Percentiles rank a stretch among this genome's conserved stretches.
Conservation (phyloP, 2,113 vertebrate genomes). For the Philantomba maxwellii region DNA sequence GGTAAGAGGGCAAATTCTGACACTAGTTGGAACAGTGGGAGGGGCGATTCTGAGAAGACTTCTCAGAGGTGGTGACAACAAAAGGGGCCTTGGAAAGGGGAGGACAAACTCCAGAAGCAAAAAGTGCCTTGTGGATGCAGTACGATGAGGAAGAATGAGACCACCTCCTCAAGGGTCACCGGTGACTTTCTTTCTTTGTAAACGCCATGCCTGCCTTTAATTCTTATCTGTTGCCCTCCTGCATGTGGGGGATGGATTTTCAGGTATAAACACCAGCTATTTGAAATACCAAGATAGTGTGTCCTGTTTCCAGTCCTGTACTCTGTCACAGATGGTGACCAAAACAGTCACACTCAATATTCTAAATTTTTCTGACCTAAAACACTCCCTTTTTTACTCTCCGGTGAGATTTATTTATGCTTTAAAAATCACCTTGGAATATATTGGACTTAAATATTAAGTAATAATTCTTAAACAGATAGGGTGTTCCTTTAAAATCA, state of each 20-base stretch:
- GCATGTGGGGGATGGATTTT: not conserved
- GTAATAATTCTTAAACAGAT: not conserved
- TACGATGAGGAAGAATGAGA: not conserved
- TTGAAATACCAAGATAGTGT: not conserved
- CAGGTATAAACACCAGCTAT: not conserved
- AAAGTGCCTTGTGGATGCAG: not conserved
- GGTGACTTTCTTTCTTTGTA: not conserved
- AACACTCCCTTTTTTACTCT: not conserved
- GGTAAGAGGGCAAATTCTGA: not conserved
- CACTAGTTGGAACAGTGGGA: not conserved
- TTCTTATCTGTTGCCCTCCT: not conserved
- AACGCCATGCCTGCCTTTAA: not conserved
- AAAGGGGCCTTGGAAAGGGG: not conserved
- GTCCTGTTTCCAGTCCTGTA: not conserved
- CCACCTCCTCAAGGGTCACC: not conserved
- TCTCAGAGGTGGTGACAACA: not conserved
- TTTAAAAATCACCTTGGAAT: constrained; percentile 25
- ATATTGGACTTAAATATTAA: not conserved
- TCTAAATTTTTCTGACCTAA: not conserved
- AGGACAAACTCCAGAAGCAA: not conserved
- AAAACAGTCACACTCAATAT: not conserved
- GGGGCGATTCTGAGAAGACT: not conserved
- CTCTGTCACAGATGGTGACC: not conserved
- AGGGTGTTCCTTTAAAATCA: constrained; percentile 9
- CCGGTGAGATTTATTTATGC: not conserved